Conservation (phyloP, 2,888 invertebrate species). For the Rotaria socialis region DNA sequence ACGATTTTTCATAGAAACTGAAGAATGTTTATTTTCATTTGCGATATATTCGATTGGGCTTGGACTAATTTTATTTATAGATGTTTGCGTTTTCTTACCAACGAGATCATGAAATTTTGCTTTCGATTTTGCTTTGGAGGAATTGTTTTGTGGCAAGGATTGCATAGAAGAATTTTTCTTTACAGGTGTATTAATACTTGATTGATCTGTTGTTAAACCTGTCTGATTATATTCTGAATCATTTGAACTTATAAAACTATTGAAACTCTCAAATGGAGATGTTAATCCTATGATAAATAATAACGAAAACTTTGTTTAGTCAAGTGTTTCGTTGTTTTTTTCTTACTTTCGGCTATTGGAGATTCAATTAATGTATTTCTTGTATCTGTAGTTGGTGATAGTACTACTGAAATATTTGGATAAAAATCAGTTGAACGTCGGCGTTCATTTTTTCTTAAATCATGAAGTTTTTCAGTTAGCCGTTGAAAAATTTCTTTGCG, state of each 20-base stretch:
- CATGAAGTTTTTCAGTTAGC: background rate
- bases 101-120: no score
- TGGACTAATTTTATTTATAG: background rate
- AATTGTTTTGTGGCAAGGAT: background rate
- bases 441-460: background rate
- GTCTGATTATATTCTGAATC: background rate
- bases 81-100: background rate
- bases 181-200: background rate
- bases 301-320: background rate
- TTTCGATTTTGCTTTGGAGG: background rate
- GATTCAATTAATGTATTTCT: background rate
- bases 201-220: background rate
- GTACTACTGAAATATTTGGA: background rate
- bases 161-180: background rate
- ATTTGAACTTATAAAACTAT: background rate
- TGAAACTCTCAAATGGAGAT: background rate
- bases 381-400: background rate
- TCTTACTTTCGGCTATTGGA: background rate
- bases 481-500: constrained; percentile 9
- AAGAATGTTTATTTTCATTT: background rate
- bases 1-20: background rate
- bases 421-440: background rate
- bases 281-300: background rate
- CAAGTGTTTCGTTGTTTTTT: background rate
- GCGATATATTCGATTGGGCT: background rate